Evolutionary conservation across 2,797 vertebrate species (phyloP), one percentile per base, ranked within the genome.

Genomic region (Myotis findleyi): DNA sequence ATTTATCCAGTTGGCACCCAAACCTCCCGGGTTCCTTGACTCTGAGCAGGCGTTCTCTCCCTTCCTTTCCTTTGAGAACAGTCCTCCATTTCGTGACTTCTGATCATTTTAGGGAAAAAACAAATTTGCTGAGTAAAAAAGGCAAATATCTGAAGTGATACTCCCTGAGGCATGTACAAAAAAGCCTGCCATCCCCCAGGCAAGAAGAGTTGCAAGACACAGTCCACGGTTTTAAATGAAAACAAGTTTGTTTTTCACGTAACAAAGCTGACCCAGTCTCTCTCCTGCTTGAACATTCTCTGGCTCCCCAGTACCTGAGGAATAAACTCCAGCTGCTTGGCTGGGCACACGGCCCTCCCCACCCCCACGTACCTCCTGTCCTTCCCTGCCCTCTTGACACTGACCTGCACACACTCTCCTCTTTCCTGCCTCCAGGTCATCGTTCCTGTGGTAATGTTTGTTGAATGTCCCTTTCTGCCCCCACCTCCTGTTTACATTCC

Each of bases 1-100:
- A 13, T 76, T 25, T 49, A n/a, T 68, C 33, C 14, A 9, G 47
- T 11, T 27, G 53, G 41, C 20, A n/a, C 17, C 41, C 55, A 85
- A 8, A n/a, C 2, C 21, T 7, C 17, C 55, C 11, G 0, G 1
- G 36, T 9, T 36, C 30, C 59, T 27, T 2, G 20, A 38, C n/a
- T 84, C 1, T 59, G n/a, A 49, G 55, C 12, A 77, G n/a, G 27
- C 17, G 0, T 21, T 57, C 76, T 89, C 79, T 13, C 23, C 57
- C 41, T 75, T n/a, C 20, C 82, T 64, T 27, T 6, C 3, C 13
- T 47, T 73, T 36, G 62, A 93, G 71, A 81, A 59, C 62, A 33
- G 17, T 20, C 49, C 55, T 81, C 25, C 23, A 9, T 49, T 30
- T 71, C 66, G 41, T 68, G 88, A 69, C 73, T 36, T 66, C 33